phyloP scores from a whole-genome alignment of 1,140 invertebrate species.

The Cotesia vestalis region DNA sequence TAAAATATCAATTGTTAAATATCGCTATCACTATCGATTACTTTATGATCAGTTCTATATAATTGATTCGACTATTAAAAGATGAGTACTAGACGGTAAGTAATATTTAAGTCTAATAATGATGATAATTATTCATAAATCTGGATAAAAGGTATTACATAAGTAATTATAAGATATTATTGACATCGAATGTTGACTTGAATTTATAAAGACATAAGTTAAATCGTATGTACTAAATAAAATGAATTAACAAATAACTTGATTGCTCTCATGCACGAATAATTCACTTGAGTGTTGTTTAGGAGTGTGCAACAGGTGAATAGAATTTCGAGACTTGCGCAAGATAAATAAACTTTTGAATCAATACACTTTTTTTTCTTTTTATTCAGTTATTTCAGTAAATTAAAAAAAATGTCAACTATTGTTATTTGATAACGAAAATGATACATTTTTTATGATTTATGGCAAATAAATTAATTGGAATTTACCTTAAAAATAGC shows the following conservation, averaged over 20 bases:
- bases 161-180: no score
- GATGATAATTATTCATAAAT: no score
- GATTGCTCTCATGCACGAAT: slow-evolving; percentile 25
- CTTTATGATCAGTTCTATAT: no score
- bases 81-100: no score
- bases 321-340: slow-evolving; percentile 29
- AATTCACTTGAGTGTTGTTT: slow-evolving; percentile 31
- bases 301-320: slow-evolving; percentile 38
- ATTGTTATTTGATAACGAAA: no score
- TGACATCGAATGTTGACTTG: no score
- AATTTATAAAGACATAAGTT: not conserved
- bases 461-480: not conserved
- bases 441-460: not conserved
- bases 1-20: no score
- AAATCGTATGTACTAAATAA: not conserved
- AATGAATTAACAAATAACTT: slow-evolving; percentile 20
- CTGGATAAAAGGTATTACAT: no score
- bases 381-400: not conserved
- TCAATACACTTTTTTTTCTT: not conserved
- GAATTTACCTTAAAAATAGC: slow-evolving; percentile 94
- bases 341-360: slow-evolving; percentile 20
- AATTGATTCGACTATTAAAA: no score
- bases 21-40: no score
- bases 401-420: not conserved
- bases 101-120: no score